These are phyloP conservation scores for Thamnophis sirtalis DNA, from an alignment of 2,113 vertebrate genomes.

Conservation along the genomic window DNA sequence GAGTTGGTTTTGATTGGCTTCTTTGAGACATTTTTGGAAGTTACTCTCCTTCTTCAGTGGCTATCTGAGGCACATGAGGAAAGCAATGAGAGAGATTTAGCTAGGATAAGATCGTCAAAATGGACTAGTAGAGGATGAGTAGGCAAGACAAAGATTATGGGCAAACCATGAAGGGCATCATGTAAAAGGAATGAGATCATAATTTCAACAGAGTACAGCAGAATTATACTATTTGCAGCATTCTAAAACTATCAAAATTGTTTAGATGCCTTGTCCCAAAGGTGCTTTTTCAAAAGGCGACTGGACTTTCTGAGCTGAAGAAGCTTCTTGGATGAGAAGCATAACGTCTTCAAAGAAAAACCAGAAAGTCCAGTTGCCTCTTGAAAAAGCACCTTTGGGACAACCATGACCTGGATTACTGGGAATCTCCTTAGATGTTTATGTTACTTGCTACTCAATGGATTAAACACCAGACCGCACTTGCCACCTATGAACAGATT, in stretches of 20 bases:
- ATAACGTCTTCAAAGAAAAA: no score
- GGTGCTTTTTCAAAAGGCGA: no score
- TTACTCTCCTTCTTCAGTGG: neutral
- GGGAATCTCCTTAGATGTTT: neutral
- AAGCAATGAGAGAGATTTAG: neutral
- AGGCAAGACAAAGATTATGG: neutral
- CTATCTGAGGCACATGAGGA: neutral
- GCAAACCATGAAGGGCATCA: neutral
- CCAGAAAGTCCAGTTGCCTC: no score
- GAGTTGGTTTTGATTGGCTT: neutral
- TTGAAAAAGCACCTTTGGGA: no score
- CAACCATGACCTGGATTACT: no score
- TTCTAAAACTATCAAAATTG: neutral
- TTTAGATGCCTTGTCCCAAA: neutral
- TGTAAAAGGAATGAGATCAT: neutral
- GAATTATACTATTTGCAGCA: neutral
- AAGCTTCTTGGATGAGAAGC: no score
- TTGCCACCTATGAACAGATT: neutral
- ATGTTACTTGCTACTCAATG: neutral
- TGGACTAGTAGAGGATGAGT: neutral
- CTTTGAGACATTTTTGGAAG: neutral
- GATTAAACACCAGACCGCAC: neutral
- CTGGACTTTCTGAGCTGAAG: no score
- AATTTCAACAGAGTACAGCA: neutral
- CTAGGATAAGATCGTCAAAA: neutral